These are phyloP conservation scores for Epinephelus malabaricus DNA, from an alignment of 2,797 vertebrate species.

Conservation along the genomic window DNA sequence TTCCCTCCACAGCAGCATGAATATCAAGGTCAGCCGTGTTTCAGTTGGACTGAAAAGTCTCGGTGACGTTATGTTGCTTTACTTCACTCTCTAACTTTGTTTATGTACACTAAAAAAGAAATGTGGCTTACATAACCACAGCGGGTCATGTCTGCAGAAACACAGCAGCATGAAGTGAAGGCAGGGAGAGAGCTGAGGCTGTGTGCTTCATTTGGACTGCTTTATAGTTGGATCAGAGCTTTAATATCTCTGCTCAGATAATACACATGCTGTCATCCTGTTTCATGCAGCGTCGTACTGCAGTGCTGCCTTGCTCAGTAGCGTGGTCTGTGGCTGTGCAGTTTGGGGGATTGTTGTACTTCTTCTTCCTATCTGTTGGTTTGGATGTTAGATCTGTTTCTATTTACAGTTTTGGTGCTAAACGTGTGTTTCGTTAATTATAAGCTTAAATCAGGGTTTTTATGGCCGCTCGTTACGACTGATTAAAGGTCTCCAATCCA, in stretches of 20 bases:
- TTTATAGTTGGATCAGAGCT: background rate
- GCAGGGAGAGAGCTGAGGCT: background rate
- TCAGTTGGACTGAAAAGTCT: slow-evolving; percentile 1
- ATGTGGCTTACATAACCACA: slow-evolving; percentile 44
- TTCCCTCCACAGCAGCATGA: background rate
- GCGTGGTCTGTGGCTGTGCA: background rate
- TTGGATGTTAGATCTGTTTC: background rate
- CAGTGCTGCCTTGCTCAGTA: background rate
- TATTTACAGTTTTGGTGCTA: background rate
- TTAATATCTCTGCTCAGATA: background rate
- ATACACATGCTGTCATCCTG: background rate
- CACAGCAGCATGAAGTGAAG: background rate
- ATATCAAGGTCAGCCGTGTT: slow-evolving; percentile 9
- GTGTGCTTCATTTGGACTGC: background rate
- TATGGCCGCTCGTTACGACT: too few species aligned
- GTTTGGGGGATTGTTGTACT: background rate
- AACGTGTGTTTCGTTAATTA: background rate
- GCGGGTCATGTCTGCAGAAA: slow-evolving; percentile 10
- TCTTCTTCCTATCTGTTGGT: background rate
- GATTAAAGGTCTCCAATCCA: too few species aligned
- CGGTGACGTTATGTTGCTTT: background rate
- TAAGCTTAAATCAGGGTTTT: too few species aligned
- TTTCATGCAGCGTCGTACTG: background rate
- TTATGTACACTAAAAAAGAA: slow-evolving; percentile 41
- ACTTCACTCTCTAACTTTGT: slow-evolving; percentile 24